Evolutionary conservation across 2,797 vertebrate species (phyloP), one percentile per base, ranked within the genome.

Genomic region (Tokudaia muenninki): DNA sequence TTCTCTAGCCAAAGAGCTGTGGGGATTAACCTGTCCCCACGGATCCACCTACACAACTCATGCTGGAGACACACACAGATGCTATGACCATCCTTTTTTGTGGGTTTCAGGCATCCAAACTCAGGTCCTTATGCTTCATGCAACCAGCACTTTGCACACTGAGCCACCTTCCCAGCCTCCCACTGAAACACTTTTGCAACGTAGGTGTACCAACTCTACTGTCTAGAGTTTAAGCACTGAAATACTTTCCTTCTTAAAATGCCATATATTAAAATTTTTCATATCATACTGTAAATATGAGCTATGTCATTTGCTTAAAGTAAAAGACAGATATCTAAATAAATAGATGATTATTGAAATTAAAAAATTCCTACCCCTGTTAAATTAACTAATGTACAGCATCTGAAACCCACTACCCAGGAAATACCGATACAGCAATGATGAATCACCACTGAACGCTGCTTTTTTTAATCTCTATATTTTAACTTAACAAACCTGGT

Each of bases 281-380:
- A 47, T 37, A 26, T 94, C 22, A 79, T 19, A 94, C 12, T 88
- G 19, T 81, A 95, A 92, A 78, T 55, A 1, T 44, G 11, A 77
- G 50, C 26, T n/a, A 14, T 31, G 19, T 74, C 79, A 52, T 34
- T 93, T 79, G 86, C n/a, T n/a, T 59, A 87, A 95, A 72, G 67
- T 3, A 63, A 75, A 95, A 47, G 37, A 11, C 21, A 91, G 75
- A 11, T 80, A 61, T 77, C 86, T 92, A 91, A 87, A 81, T 65
- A 92, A 91, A 92, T 13, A 81, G 3, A 74, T 84, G 67, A 70
- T 84, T 57, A 94, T 78, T 87, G 61, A 95, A 94, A 96, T 84
- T 26, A 92, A 89, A 89, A 95, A 34, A 47, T 41, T 78, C 10
- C 4, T 44, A 44, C 44, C 9, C 24, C 13, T 55, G 63, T 87